Base-by-base conservation (phyloP, 2,113 vertebrate genomes). In the Stegostoma tigrinum region DNA sequence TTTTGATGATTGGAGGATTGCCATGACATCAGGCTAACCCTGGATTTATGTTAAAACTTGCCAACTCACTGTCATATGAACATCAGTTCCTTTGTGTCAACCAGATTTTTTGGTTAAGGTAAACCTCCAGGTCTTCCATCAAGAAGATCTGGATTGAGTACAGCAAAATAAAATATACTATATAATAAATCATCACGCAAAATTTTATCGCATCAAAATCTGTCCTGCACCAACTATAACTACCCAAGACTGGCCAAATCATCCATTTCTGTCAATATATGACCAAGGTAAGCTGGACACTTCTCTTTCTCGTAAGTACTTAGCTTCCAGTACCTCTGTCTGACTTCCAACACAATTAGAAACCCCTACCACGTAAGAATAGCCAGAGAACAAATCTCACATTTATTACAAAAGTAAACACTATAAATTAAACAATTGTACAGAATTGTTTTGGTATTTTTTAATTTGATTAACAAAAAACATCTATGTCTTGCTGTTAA, bases 401-500 rank as follows among this genome's bases (percentile, higher is more conserved):
- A 27, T 12, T 64, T 55, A 93, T 93, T 93, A 42, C 38, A 93
- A 66, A 87, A 66, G 66, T 19, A 93, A 93, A 64, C 61, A 93
- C 52, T 19, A 83, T 42, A 83, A 83, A 83, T 83, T 83, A 83
- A 83, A 90, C 30, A 66, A 66, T 93, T 61, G 34, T 64, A 93
- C 27, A 93, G 5, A 42, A 83, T 42, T 21, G 61, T 90, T 17
- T 93, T 93, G 66, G 5, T 66, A 66, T 38, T 93, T 66, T 89
- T 90, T 90, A 30, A 91, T 91, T 93, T 38, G 30, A 21, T 66
- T 24, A 66, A 93, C 61, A 93, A 66, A 93, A 66, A 61, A 89
- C n/a, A 90, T 61, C 87, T 91, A 64, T n/a, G n/a, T 93, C 66
- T 93, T 93, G 61, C 64, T 93, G 34, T 93, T 93, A 93, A 93